A percentile compares a stretch with the other conserved stretches of the same genome.
phyloP scores from a whole-genome alignment of 1,140 invertebrate species.

The Ostrea denselamellosa region DNA sequence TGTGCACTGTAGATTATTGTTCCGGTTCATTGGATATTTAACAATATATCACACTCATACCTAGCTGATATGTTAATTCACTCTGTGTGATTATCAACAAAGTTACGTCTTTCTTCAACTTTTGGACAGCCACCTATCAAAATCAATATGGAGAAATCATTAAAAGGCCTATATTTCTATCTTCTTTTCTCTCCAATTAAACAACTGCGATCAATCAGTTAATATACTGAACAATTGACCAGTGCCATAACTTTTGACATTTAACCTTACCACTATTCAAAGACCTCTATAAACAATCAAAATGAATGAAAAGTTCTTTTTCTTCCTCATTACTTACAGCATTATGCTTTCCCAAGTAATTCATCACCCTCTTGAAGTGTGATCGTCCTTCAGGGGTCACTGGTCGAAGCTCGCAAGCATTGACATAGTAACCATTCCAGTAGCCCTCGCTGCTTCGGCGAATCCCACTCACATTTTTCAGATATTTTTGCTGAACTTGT shows the following conservation, averaged over 20 bases:
- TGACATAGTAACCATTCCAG: slow-evolving; percentile 61
- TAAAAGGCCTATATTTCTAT: no score
- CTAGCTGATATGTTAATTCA: slow-evolving; percentile 53
- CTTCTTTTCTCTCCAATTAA: no score
- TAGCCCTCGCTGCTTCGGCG: slow-evolving; percentile 52
- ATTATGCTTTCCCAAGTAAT: slow-evolving; percentile 62
- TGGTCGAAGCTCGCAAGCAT: slow-evolving; percentile 60
- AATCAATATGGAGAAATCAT: not conserved
- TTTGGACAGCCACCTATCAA: slow-evolving; percentile 59
- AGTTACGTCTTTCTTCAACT: slow-evolving; percentile 58
- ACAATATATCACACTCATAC: not conserved
- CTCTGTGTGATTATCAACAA: slow-evolving; percentile 57
- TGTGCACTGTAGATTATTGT: no score
- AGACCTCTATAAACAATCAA: no score
- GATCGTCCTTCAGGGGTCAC: slow-evolving; percentile 51
- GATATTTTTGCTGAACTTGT: slow-evolving; percentile 56
- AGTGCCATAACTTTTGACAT: no score
- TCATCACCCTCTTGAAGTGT: slow-evolving; percentile 63
- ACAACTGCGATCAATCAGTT: no score
- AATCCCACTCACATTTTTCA: slow-evolving; percentile 53
- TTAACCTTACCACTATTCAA: no score
- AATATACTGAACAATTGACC: no score
- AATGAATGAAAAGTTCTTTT: no score
- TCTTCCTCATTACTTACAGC: slow-evolving; percentile 7
- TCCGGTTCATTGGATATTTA: no score